Conservation (phyloP, 2,888 invertebrate species). For the Hoplodrina ambigua region DNA sequence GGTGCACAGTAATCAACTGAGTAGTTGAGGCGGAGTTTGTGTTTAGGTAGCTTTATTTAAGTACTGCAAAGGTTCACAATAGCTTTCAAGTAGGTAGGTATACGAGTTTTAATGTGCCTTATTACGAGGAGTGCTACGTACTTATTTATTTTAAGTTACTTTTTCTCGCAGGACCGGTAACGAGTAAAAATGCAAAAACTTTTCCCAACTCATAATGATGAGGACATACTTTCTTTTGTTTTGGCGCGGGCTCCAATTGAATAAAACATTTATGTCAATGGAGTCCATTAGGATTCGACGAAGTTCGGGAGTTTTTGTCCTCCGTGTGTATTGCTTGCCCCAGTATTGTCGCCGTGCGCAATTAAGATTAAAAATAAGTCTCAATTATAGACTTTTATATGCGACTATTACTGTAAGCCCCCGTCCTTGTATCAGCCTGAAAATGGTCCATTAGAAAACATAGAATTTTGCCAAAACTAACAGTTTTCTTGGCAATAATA, state of each 20-base stretch:
- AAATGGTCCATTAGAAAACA: not conserved
- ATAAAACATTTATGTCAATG: conserved; percentile 90
- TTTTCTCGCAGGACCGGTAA: conserved; percentile 75
- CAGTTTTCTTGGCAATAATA: not conserved
- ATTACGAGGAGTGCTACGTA: conserved; percentile 51
- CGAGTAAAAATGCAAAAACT: conserved; percentile 86
- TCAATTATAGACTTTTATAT: conserved; percentile 11
- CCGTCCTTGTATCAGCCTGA: not conserved
- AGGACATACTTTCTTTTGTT: conserved; percentile 87
- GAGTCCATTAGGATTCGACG: conserved; percentile 85
- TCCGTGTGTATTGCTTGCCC: conserved; percentile 72
- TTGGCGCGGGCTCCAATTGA: conserved; percentile 86
- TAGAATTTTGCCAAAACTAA: not conserved
- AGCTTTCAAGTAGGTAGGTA: conserved; percentile 1
- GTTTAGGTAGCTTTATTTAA: conserved; percentile 31
- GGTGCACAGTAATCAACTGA: conserved; percentile 79
- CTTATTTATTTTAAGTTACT: conserved; percentile 74
- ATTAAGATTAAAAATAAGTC: conserved; percentile 59
- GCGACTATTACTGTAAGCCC: not conserved
- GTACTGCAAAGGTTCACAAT: conserved; percentile 28
- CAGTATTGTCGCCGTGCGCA: conserved; percentile 63
- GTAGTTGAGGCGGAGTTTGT: conserved; percentile 59
- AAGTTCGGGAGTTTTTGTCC: conserved; percentile 79
- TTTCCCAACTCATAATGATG: conserved; percentile 85
- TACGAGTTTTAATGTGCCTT: conserved; percentile 48